Conservation (phyloP, 1,140 invertebrate genomes). For the Popillia japonica region DNA sequence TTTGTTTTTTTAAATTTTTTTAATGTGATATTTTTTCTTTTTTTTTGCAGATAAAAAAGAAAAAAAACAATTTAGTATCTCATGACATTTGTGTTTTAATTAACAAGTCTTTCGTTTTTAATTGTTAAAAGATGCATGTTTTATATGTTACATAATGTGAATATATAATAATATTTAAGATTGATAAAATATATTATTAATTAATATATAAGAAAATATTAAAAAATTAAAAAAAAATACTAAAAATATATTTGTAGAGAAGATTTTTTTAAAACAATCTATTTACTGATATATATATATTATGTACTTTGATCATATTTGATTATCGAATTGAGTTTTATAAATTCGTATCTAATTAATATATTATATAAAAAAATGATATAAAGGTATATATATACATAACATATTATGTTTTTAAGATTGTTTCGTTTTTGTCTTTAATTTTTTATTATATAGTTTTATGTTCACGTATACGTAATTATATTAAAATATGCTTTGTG, state of each 20-base stretch:
- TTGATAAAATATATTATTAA: not conserved
- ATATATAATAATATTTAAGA: no score
- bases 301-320: not conserved
- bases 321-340: not conserved
- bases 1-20: constrained; percentile 6
- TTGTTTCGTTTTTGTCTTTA: not conserved
- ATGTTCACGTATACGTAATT: not conserved
- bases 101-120: no score
- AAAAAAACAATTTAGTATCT: no score
- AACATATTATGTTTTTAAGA: not conserved
- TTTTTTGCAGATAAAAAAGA: no score
- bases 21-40: not conserved
- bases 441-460: constrained; percentile 28
- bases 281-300: not conserved
- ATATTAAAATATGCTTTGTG: constrained; percentile 30
- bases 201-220: not conserved
- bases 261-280: not conserved
- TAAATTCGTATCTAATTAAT: not conserved
- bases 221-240: not conserved
- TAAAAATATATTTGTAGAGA: not conserved
- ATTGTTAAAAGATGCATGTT: no score
- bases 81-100: no score
- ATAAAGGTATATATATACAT: not conserved
- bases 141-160: no score
- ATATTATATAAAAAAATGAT: not conserved